These are phyloP conservation scores for Notodromas monacha DNA, from an alignment of 2,888 invertebrate genomes.

Conservation along the genomic window DNA sequence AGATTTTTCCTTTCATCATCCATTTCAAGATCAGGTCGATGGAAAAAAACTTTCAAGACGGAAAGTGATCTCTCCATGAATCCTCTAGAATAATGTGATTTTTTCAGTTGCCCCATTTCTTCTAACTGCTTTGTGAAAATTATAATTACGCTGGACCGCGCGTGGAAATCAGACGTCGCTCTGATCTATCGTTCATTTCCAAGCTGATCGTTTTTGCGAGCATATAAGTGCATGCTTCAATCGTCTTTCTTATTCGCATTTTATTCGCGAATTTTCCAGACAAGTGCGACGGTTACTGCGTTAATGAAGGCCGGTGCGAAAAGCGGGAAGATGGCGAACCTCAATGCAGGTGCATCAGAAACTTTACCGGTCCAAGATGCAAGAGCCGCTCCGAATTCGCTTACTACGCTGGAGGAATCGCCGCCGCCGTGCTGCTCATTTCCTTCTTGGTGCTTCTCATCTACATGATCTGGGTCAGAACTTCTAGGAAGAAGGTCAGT, in stretches of 20 bases:
- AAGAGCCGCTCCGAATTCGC: slow-evolving; percentile 75
- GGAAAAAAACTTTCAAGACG: too few species aligned
- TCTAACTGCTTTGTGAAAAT: too few species aligned
- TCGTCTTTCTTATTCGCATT: background rate
- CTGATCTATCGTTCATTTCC: too few species aligned
- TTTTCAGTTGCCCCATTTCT: too few species aligned
- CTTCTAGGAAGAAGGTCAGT: slow-evolving; percentile 36
- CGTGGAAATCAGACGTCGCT: too few species aligned
- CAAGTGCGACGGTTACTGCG: slow-evolving; percentile 50
- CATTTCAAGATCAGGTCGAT: too few species aligned
- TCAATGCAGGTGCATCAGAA: slow-evolving; percentile 58
- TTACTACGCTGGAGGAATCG: slow-evolving; percentile 72
- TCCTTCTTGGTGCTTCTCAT: slow-evolving; percentile 67
- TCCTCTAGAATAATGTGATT: too few species aligned
- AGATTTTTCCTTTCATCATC: too few species aligned
- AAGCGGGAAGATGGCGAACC: slow-evolving; percentile 46
- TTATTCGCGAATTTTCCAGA: slow-evolving; percentile 20
- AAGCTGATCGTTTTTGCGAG: too few species aligned
- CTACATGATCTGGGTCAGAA: slow-evolving; percentile 86
- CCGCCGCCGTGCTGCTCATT: slow-evolving; percentile 67
- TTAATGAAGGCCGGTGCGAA: slow-evolving; percentile 58
- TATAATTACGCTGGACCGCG: too few species aligned
- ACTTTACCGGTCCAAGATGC: slow-evolving; percentile 62
- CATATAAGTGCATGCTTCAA: too few species aligned
- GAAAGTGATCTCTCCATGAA: too few species aligned